phyloP scores from a whole-genome alignment of 2,113 vertebrate species.

The Erinaceus europaeus region DNA sequence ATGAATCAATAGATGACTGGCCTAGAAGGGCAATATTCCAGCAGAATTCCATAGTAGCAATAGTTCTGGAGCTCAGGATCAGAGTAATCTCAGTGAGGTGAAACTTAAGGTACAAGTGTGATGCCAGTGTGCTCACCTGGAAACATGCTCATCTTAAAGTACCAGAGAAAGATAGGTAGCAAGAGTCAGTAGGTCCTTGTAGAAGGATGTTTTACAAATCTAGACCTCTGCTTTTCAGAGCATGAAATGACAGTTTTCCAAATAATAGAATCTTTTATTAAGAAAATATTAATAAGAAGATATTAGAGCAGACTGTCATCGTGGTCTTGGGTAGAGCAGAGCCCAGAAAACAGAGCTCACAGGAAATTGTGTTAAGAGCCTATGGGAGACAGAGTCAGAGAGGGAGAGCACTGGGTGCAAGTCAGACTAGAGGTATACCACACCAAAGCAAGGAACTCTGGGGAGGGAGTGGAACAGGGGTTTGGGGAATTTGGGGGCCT shows the following conservation, averaged over 20 bases:
- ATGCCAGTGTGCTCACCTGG: rapidly evolving
- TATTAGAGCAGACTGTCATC: no score
- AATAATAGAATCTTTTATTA: neutral
- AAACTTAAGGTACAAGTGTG: neutral
- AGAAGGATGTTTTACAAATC: neutral
- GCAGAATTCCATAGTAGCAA: neutral
- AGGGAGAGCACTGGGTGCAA: no score
- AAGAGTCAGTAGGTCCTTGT: neutral
- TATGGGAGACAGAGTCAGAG: no score
- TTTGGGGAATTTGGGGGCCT: no score
- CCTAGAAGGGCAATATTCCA: neutral
- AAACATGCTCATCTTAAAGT: rapidly evolving
- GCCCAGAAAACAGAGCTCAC: neutral
- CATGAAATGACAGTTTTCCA: neutral
- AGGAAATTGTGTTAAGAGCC: neutral
- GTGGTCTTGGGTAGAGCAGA: neutral
- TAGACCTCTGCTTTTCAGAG: neutral
- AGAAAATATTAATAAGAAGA: neutral
- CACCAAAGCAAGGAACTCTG: no score
- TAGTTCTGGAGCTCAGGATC: neutral
- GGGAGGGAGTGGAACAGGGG: no score
- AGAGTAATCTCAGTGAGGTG: neutral
- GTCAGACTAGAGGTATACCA: no score
- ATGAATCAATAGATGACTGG: neutral
- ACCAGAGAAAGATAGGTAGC: neutral